Evolutionary conservation across 2,113 vertebrate genomes (phyloP).

Genomic region (Cyprinodon variegatus): DNA sequence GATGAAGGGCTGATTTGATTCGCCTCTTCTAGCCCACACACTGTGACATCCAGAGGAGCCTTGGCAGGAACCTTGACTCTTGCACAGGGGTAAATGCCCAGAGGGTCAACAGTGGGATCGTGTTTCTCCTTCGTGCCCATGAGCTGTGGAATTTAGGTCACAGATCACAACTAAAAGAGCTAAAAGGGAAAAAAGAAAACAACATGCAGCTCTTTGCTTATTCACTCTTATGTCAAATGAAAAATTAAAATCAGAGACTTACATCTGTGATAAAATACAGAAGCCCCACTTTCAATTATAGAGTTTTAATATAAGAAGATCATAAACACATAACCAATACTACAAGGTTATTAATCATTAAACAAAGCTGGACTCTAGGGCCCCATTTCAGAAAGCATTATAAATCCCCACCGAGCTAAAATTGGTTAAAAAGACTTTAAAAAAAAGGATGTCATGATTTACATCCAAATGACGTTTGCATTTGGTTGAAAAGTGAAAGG

Average conservation of each 20-base stretch:
- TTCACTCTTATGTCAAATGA: constrained; percentile 29
- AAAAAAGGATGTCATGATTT: too few relatives aligned
- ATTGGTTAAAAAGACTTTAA: too few relatives aligned
- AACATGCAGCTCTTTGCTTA: constrained; percentile 33
- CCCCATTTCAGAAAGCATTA: too few relatives aligned
- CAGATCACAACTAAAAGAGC: constrained; percentile 14
- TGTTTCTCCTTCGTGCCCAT: constrained; percentile 73
- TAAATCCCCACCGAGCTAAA: too few relatives aligned
- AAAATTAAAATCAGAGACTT: constrained; percentile 27
- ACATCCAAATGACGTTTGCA: too few relatives aligned
- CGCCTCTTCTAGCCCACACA: constrained; percentile 1
- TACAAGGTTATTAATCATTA: too few relatives aligned
- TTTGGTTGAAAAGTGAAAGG: too few relatives aligned
- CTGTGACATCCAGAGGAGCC: background rate
- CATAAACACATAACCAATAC: too few relatives aligned
- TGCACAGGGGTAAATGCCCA: constrained; percentile 57
- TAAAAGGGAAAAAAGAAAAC: constrained; percentile 3
- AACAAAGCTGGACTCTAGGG: too few relatives aligned
- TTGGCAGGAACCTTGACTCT: constrained; percentile 38
- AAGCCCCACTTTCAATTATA: too few relatives aligned
- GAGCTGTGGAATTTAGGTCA: constrained; percentile 67
- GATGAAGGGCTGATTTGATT: constrained; percentile 8
- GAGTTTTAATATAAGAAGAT: too few relatives aligned
- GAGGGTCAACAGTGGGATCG: constrained; percentile 59
- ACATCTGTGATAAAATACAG: background rate